Evolutionary conservation across 2,888 invertebrate genomes (phyloP).

Genomic region (Electrophaes corylata): DNA sequence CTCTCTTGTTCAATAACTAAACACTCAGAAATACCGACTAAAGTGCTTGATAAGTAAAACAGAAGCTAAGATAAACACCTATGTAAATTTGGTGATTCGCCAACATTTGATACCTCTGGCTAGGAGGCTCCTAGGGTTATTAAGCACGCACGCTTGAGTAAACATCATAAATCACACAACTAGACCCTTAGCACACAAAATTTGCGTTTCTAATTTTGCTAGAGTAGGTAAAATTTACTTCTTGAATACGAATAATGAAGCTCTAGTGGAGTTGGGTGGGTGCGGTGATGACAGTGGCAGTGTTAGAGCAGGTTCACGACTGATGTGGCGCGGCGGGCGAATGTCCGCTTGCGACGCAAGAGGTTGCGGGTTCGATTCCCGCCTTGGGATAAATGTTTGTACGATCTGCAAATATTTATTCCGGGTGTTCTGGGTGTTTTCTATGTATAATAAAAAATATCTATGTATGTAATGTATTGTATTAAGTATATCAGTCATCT

Average conservation of each 20-base stretch:
- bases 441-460: no score
- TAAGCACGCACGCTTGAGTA: slow-evolving; percentile 68
- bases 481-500: no score
- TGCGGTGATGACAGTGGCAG: no score
- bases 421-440: no score
- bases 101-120: slow-evolving; percentile 58
- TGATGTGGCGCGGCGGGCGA: no score
- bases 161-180: slow-evolving; percentile 76
- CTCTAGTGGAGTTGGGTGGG: no score
- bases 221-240: slow-evolving; percentile 34
- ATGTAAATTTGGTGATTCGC: slow-evolving; percentile 48
- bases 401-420: no score
- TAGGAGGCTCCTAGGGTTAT: slow-evolving; percentile 54
- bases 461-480: no score
- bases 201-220: slow-evolving; percentile 72
- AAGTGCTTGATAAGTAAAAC: slow-evolving; percentile 21
- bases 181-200: slow-evolving; percentile 65
- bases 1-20: slow-evolving; percentile 25
- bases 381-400: no score
- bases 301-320: no score
- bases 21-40: slow-evolving; percentile 43
- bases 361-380: no score
- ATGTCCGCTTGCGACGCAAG: no score
- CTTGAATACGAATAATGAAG: background rate
- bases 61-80: slow-evolving; percentile 21